phyloP scores from a whole-genome alignment of 2,888 invertebrate species.

The Rhamphomyia laevipes region DNA sequence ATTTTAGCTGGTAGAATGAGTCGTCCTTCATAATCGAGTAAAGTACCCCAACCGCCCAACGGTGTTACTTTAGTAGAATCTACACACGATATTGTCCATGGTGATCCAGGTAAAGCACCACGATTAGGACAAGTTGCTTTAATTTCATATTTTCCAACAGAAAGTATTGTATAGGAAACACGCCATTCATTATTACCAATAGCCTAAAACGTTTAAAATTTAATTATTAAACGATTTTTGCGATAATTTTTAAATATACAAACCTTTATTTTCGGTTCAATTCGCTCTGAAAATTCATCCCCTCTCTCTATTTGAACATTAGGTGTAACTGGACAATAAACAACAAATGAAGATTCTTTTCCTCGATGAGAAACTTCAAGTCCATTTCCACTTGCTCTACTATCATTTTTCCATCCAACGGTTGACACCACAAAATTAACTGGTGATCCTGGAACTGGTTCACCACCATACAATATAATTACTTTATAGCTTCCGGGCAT shows the following conservation, averaged over 20 bases:
- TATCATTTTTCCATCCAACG: slow-evolving; percentile 40
- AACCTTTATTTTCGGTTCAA: slow-evolving; percentile 37
- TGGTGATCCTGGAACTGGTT: slow-evolving; percentile 43
- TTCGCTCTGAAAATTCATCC: slow-evolving; percentile 35
- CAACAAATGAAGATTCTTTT: slow-evolving; percentile 59
- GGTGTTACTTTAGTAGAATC: slow-evolving; percentile 35
- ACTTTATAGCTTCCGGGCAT: slow-evolving; percentile 59
- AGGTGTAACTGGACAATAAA: slow-evolving; percentile 42
- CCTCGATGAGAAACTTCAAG: slow-evolving; percentile 57
- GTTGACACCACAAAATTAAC: slow-evolving; percentile 49
- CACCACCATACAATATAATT: slow-evolving; percentile 57
- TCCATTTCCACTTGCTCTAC: slow-evolving; percentile 54
- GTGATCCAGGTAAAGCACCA: slow-evolving; percentile 61
- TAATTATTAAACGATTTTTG: background rate
- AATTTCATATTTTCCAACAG: slow-evolving; percentile 86
- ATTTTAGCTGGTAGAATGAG: slow-evolving; percentile 66
- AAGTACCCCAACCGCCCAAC: slow-evolving; percentile 80
- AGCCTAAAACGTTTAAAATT: slow-evolving; percentile 21
- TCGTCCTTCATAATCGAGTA: slow-evolving; percentile 61
- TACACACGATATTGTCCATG: slow-evolving; percentile 56
- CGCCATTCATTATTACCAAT: slow-evolving; percentile 69
- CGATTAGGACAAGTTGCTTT: slow-evolving; percentile 54
- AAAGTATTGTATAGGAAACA: slow-evolving; percentile 80
- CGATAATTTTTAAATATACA: background rate
- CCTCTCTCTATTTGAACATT: slow-evolving; percentile 48